Conservation (phyloP, 2,888 invertebrate genomes). For the Abrostola triplasia region DNA sequence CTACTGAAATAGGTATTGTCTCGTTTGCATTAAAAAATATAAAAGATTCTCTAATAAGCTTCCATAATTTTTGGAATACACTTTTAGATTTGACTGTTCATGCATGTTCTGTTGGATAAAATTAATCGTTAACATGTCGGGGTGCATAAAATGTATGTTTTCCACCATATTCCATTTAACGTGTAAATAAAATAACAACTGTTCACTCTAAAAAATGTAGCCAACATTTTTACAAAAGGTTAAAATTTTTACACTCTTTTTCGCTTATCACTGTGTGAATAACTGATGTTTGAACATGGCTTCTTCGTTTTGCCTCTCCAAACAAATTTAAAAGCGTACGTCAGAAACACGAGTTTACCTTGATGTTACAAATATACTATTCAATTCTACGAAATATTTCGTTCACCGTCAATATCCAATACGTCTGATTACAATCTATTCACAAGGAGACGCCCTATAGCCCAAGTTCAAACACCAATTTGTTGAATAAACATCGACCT, state of each 20-base stretch:
- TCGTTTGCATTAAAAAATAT: neutral
- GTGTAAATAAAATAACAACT: neutral
- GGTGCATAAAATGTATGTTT: neutral
- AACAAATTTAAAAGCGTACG: conserved; percentile 8
- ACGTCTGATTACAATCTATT: conserved; percentile 69
- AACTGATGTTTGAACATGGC: neutral
- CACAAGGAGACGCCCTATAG: conserved; percentile 59
- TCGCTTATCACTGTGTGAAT: neutral
- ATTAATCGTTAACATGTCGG: neutral
- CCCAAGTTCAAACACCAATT: conserved; percentile 78
- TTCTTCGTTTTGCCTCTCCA: neutral
- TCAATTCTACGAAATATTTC: conserved; percentile 34
- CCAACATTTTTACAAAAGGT: neutral
- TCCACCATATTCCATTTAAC: neutral
- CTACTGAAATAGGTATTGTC: neutral
- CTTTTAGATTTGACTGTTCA: too few species aligned
- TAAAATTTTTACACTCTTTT: neutral
- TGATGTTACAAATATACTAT: conserved; percentile 14
- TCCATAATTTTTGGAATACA: too few species aligned
- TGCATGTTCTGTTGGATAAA: too few species aligned
- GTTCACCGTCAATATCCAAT: conserved; percentile 57
- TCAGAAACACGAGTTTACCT: neutral
- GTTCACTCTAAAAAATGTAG: conserved; percentile 2
- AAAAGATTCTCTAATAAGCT: too few species aligned
- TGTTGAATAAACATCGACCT: conserved; percentile 80